A percentile compares a stretch with the other conserved stretches of the same genome.
Conservation (phyloP, 1,140 invertebrate species). For the Leptonema lineaticorne region DNA sequence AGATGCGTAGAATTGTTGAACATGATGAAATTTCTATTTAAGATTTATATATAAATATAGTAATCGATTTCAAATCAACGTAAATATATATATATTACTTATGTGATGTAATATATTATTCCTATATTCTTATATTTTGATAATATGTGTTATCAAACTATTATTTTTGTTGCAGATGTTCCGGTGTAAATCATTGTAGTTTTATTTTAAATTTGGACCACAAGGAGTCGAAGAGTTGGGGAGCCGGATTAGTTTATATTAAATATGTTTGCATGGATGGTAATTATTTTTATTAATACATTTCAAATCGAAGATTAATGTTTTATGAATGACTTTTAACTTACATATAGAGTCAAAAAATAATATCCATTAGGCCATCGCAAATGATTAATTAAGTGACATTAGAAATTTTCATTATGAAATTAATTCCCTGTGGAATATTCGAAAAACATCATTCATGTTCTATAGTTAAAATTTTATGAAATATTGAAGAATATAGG, state of each 20-base stretch:
- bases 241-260: constrained; percentile 56
- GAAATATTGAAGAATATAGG: too few species aligned
- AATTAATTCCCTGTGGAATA: background rate
- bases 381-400: constrained; percentile 1
- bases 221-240: constrained; percentile 53
- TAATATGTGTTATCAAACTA: too few species aligned
- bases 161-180: constrained; percentile 56
- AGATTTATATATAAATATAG: too few species aligned
- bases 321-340: background rate
- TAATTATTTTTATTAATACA: constrained; percentile 43
- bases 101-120: too few species aligned
- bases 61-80: too few species aligned
- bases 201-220: constrained; percentile 58
- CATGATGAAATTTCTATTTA: too few species aligned
- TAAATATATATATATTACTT: too few species aligned
- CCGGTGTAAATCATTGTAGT: constrained; percentile 62
- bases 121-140: too few species aligned
- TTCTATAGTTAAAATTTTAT: background rate
- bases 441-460: background rate
- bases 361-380: background rate
- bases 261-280: constrained; percentile 63
- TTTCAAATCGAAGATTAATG: constrained; percentile 1
- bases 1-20: too few species aligned
- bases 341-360: background rate
- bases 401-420: background rate